Evolutionary conservation across 2,888 invertebrate species (phyloP).

Genomic region (Tryphoninae sp.): DNA sequence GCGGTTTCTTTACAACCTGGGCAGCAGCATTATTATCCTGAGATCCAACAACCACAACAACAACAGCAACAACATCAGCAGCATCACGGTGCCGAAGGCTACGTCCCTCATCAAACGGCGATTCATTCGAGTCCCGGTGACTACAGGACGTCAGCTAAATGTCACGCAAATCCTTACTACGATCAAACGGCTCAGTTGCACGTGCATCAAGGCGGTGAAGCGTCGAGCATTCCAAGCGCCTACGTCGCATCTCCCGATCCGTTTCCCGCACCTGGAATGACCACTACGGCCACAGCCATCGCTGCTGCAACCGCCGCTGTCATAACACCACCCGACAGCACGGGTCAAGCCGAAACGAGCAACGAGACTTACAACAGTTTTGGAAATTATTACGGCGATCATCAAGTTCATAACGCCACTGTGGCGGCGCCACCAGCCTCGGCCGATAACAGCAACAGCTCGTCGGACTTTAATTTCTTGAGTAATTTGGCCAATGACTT

Average conservation of each 20-base stretch:
- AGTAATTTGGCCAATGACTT: slow-evolving; percentile 96
- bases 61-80: slow-evolving; percentile 82
- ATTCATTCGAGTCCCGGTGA: slow-evolving; percentile 69
- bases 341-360: slow-evolving; percentile 83
- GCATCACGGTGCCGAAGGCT: slow-evolving; percentile 73
- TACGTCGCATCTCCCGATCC: slow-evolving; percentile 81
- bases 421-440: slow-evolving; percentile 82
- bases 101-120: slow-evolving; percentile 75
- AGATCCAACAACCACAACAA: slow-evolving; percentile 81
- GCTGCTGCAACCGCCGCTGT: slow-evolving; percentile 83
- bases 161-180: slow-evolving; percentile 77
- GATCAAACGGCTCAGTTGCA: slow-evolving; percentile 77
- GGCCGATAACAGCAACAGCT: slow-evolving; percentile 93
- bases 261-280: slow-evolving; percentile 82
- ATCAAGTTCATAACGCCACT: slow-evolving; percentile 81
- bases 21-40: slow-evolving; percentile 82
- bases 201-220: slow-evolving; percentile 82
- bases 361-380: slow-evolving; percentile 87
- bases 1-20: slow-evolving; percentile 79
- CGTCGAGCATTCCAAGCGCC: slow-evolving; percentile 81
- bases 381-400: slow-evolving; percentile 86
- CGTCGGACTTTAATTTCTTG: slow-evolving; percentile 96
- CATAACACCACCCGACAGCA: slow-evolving; percentile 84
- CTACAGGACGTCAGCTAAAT: slow-evolving; percentile 74
- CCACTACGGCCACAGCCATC: slow-evolving; percentile 80